These are phyloP conservation scores for Pipa parva DNA, from an alignment of 2,113 vertebrate species.

Conservation along the genomic window DNA sequence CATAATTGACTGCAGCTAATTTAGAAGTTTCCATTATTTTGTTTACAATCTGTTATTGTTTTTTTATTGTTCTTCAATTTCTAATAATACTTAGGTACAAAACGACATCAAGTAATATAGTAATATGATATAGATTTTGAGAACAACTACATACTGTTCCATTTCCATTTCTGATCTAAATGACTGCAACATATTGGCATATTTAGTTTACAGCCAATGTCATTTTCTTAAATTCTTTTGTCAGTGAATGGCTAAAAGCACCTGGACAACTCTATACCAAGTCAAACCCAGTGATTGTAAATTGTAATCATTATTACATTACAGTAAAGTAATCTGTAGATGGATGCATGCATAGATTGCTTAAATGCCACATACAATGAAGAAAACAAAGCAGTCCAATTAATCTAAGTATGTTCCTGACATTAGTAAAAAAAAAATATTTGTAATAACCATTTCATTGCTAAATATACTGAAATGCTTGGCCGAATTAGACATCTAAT, in stretches of 20 bases:
- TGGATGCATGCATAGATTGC: slow-evolving; percentile 8
- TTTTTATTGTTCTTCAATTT: not conserved
- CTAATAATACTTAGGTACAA: not conserved
- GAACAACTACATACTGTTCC: not conserved
- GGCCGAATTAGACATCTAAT: not conserved
- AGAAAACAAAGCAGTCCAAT: not conserved
- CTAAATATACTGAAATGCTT: not conserved
- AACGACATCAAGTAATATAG: not conserved
- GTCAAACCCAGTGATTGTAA: not conserved
- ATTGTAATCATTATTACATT: slow-evolving; percentile 9
- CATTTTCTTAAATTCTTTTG: not conserved
- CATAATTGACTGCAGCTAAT: too few relatives aligned
- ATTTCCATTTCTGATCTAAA: not conserved
- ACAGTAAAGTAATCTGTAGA: slow-evolving; percentile 1
- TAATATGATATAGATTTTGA: not conserved
- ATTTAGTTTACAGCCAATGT: not conserved
- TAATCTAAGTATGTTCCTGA: not conserved
- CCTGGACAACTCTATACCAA: not conserved
- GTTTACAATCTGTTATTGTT: not conserved
- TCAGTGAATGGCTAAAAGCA: not conserved
- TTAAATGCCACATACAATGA: slow-evolving; percentile 12
- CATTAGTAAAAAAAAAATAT: not conserved
- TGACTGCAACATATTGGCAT: not conserved
- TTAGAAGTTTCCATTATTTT: not conserved
- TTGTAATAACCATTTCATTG: not conserved